Conservation (phyloP, 2,888 invertebrate species). For the Gisinianus flammeolus region DNA sequence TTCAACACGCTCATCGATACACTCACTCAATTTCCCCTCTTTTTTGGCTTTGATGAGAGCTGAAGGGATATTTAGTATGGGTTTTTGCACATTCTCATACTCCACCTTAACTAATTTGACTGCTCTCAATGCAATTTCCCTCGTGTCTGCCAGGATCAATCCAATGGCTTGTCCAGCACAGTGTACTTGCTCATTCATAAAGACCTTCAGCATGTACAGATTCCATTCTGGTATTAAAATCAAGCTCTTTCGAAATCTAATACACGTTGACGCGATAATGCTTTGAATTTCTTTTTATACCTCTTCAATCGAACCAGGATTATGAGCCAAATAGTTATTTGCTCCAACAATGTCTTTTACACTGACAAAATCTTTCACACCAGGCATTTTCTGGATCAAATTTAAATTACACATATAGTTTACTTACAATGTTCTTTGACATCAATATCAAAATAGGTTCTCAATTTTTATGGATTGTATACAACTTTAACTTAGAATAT, state of each 20-base stretch:
- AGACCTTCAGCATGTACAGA: constrained; percentile 59
- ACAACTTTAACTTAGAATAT: too few species aligned
- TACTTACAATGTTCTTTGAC: too few species aligned
- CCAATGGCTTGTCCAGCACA: constrained; percentile 62
- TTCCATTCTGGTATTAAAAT: too few species aligned
- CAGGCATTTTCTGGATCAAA: constrained; percentile 66
- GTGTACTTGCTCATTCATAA: too few species aligned
- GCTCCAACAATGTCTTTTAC: constrained; percentile 73
- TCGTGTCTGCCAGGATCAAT: constrained; percentile 61
- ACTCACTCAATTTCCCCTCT: background rate
- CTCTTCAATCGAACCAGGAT: background rate
- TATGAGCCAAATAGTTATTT: constrained; percentile 65
- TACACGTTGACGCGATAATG: background rate
- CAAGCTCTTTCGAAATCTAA: background rate
- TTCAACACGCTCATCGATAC: background rate
- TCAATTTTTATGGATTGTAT: too few species aligned
- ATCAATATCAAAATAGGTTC: background rate
- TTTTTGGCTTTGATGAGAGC: constrained; percentile 57
- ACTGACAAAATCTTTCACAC: constrained; percentile 70
- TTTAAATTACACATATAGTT: too few species aligned
- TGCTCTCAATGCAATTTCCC: constrained; percentile 59
- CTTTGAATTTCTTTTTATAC: background rate
- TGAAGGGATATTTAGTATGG: constrained; percentile 60
- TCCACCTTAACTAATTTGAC: constrained; percentile 61
- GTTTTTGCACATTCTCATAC: constrained; percentile 61